Base-by-base conservation (phyloP, 2,888 invertebrate genomes). In the Agrochola lychnidis region DNA sequence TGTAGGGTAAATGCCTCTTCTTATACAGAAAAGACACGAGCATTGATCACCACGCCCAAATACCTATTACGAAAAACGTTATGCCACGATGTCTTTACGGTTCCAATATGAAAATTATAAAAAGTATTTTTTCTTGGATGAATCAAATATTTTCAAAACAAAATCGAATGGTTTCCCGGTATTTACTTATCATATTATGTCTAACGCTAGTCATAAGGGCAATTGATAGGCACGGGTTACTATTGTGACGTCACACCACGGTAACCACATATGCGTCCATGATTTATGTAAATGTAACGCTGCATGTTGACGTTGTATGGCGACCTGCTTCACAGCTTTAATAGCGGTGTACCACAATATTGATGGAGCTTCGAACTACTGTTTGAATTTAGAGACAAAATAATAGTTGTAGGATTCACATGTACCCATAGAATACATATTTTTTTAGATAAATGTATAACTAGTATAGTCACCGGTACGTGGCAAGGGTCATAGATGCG, bases 261-360 rank as follows among this genome's bases (percentile, higher is more conserved):
- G 51, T 61, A 12, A 69, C 61, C 69, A 57, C 61, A n/a, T 63
- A 53, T 42, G 19, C 42, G 45, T 42, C 56, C 48, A 73, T 83
- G 73, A 53, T 73, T 56, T 83, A 83, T 85, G 86, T 70, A 78
- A 85, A 85, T 82, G 68, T 70, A 64, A 40, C 25, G 10, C 56
- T 67, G 83, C 59, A 73, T 82, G 25, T 69, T 69, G 82, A 73
- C 57, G 56, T 25, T 71, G 9, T 42, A 66, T 42, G 53, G 51
- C 56, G 70, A 78, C 78, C 63, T 63, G 36, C 30, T 63, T 45
- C 48, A 42, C 72, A 40, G 80, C 16, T 70, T 22, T 40, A 63
- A 70, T 48, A 53, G n/a, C 57, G 6, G 10, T 45, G 4, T 30
- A 66, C 76, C 67, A 71, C 40, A 84, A 80, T 81, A 70, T 74